Evolutionary conservation across 1,140 invertebrate species (phyloP), one percentile per base, ranked within the genome.

Genomic region (Drosophila repletoides): DNA sequence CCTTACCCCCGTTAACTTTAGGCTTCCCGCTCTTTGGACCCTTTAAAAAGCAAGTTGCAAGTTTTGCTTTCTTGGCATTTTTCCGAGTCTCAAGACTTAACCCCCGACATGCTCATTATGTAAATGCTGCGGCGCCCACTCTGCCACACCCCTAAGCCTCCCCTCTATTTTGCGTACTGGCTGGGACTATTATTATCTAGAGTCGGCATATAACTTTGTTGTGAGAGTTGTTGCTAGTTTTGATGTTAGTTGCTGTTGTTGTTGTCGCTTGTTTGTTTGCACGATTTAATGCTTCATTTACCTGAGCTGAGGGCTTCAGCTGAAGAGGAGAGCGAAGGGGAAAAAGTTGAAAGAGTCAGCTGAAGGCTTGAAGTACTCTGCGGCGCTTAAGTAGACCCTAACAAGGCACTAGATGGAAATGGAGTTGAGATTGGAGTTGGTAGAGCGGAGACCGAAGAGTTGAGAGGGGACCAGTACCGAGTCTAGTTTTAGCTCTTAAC

Each of bases 231-330:
- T 7, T 46, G 48, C 15, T 56, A 24, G 9, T 29, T 19, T 29
- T 46, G 6, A 1, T 19, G 15, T 33, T 33, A n/a, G n/a, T 40
- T 51, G 46, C 26, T 46, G 56, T 68, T 68, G 65, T 48, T 67
- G 65, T 41, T 68, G 65, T 69, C 59, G 59, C 60, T 64, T 55
- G 59, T 69, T 69, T 64, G 66, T 64, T 69, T 56, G 66, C 66
- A 69, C 59, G 66, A 64, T 63, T 69, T 69, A 69, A 69, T 69
- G 60, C 60, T 69, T 64, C 66, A 69, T 69, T 69, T 64, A 51
- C 21, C 49, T 40, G 28, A 46, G 38, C 34, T 51, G 41, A 38
- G 22, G 38, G 21, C 6, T 9, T 17, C 40, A 10, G 3, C 22
- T 29, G 6, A 41, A 29, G 10, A 31, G 29, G 4, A n/a, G n/a